Evolutionary conservation across 1,140 invertebrate genomes (phyloP).

Genomic region (Procambarus virginalis): DNA sequence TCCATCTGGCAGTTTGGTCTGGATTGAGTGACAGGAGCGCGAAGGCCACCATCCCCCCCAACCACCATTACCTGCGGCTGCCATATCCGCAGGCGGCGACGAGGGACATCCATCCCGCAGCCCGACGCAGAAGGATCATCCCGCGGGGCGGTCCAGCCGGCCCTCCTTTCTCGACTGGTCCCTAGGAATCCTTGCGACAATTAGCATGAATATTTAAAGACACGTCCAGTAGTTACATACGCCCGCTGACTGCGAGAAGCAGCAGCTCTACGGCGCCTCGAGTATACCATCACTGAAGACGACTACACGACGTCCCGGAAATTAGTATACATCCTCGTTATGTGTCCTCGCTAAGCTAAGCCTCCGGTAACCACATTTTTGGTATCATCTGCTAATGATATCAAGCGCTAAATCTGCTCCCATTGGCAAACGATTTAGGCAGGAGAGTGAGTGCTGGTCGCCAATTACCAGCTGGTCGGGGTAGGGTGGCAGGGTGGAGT

Average conservation of each 20-base stretch:
- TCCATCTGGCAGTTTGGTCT: no score
- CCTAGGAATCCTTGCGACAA: background rate
- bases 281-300: no score
- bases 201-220: background rate
- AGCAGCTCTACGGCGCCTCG: background rate
- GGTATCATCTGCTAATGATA: background rate
- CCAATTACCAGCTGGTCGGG: conserved; percentile 29
- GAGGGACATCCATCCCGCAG: background rate
- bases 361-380: background rate
- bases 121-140: background rate
- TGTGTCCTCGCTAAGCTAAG: no score
- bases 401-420: conserved; percentile 29
- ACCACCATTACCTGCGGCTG: no score
- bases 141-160: background rate
- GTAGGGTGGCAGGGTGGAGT: background rate
- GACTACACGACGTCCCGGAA: no score
- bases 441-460: conserved; percentile 14
- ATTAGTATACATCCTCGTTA: no score
- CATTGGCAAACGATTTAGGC: conserved; percentile 34
- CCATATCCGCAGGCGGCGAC: no score
- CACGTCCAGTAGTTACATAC: background rate
- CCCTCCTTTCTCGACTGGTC: background rate
- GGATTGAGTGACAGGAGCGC: no score
- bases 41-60: no score
- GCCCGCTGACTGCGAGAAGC: background rate